Base-by-base conservation (phyloP, 2,113 vertebrate species). In the Boleophthalmus pectinirostris region DNA sequence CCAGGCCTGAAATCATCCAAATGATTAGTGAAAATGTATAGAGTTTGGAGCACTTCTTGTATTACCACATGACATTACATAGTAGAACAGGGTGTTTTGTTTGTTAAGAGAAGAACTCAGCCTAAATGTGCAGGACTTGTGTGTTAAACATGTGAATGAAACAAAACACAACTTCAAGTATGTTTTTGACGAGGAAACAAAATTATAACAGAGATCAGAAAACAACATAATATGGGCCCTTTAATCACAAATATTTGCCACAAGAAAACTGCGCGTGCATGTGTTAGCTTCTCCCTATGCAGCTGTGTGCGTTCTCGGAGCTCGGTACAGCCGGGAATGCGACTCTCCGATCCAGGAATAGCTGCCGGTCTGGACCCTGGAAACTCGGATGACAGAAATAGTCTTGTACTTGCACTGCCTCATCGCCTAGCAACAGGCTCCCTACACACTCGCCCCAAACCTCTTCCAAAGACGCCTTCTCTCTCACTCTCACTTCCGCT, bases 391-490 rank as follows among this genome's bases (percentile, higher is more conserved):
- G 87, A 88, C 92, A 85, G 87, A 93, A 94, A 94, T 94, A 94
- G 92, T 87, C 66, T 89, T 79, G 24, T 58, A 74, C 90, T 91
- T 89, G 86, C 87, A 88, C 79, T 88, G 87, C 72, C 87, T 88
- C 90, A 84, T 94, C 66, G 83, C 93, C 90, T 93, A 93, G 93
- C 92, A 94, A 94, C 93, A 92, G 89, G 84, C 90, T 92, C 92
- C 90, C 87, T 86, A 85, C 87, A 81, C 81, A 80, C 87, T 87
- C 70, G 81, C 84, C 85, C 85, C 75, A 82, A 91, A 88, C 87
- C 87, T 63, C 89, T 90, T 92, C 78, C 66, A 80, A 88, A 79
- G 68, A 73, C 70, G 49, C 77, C 82, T 78, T 79, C 25, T 72
- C 75, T 74, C 63, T 38, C 49, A 77, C 53, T 60, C 43, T 70